A percentile compares a stretch with the other conserved stretches of the same genome.
Evolutionary conservation across 2,797 vertebrate species (phyloP).

Genomic region (Bucorvus abyssinicus): DNA sequence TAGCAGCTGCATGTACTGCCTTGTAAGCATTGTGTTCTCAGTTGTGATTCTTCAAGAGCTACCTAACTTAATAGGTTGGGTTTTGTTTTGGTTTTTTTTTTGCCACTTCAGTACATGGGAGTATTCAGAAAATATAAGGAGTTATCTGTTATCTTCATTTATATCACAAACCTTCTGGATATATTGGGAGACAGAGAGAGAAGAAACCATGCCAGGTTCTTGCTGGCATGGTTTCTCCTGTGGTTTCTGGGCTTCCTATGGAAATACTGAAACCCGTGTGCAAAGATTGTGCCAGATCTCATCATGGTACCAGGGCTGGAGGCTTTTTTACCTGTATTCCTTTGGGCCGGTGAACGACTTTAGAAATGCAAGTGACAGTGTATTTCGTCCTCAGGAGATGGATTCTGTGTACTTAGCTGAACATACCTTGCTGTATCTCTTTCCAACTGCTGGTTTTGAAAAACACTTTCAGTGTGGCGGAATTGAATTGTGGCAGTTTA

Average conservation of each 20-base stretch:
- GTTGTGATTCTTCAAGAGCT: neutral
- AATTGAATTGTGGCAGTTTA: constrained; percentile 7
- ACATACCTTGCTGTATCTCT: neutral
- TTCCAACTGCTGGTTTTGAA: neutral
- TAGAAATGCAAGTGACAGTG: neutral
- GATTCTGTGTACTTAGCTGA: neutral
- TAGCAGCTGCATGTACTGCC: neutral
- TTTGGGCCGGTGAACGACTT: neutral
- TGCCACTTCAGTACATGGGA: neutral
- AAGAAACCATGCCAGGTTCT: neutral
- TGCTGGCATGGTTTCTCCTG: neutral
- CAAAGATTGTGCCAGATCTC: neutral
- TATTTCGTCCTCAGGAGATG: neutral
- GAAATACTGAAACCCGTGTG: neutral
- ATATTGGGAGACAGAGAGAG: neutral
- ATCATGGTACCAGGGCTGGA: neutral
- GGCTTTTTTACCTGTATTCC: neutral
- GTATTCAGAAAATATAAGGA: neutral
- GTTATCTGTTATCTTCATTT: neutral
- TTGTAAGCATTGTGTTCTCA: neutral
- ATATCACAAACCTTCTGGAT: neutral
- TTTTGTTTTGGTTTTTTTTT: neutral
- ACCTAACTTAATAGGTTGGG: neutral
- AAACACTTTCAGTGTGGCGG: neutral
- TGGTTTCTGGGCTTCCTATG: neutral